Percentiles rank a stretch among this genome's conserved stretches.
phyloP scores from a whole-genome alignment of 2,113 vertebrate species.

The Coryphaenoides rupestris region DNA sequence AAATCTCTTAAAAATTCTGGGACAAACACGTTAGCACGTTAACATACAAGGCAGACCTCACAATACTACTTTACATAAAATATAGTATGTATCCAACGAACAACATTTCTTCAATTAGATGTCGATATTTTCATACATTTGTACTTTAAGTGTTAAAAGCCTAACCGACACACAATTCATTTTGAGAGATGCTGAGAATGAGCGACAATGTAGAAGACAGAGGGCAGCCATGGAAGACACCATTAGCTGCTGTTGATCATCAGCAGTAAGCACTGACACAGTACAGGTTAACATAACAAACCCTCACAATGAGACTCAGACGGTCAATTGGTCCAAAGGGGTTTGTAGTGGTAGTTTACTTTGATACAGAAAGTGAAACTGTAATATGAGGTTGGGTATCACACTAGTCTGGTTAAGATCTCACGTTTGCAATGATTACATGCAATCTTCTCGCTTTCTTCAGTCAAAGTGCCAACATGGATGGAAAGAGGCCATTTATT shows the following conservation, averaged over 20 bases:
- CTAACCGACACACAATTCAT: slow-evolving; percentile 40
- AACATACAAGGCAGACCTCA: slow-evolving; percentile 48
- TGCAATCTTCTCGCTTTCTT: no score
- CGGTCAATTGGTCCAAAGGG: slow-evolving; percentile 37
- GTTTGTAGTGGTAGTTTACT: slow-evolving; percentile 26
- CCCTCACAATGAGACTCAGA: slow-evolving; percentile 22
- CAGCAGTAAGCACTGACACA: slow-evolving; percentile 7
- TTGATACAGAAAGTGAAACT: slow-evolving; percentile 1
- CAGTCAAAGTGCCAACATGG: no score
- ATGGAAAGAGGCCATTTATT: no score
- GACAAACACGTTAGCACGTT: slow-evolving; percentile 42
- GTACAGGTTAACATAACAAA: slow-evolving; percentile 36
- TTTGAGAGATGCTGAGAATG: not conserved
- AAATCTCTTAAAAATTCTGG: slow-evolving; percentile 15
- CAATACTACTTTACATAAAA: slow-evolving; percentile 50
- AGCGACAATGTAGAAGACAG: not conserved
- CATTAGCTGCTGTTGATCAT: not conserved
- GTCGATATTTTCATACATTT: slow-evolving; percentile 7
- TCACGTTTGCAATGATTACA: no score
- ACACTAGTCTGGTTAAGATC: no score
- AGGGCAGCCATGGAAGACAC: not conserved
- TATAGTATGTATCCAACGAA: slow-evolving; percentile 29
- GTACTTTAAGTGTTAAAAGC: slow-evolving; percentile 30
- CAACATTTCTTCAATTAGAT: slow-evolving; percentile 2
- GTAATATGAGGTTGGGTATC: no score